phyloP scores from a whole-genome alignment of 2,113 vertebrate genomes.

The Trematocara stigmaticum region DNA sequence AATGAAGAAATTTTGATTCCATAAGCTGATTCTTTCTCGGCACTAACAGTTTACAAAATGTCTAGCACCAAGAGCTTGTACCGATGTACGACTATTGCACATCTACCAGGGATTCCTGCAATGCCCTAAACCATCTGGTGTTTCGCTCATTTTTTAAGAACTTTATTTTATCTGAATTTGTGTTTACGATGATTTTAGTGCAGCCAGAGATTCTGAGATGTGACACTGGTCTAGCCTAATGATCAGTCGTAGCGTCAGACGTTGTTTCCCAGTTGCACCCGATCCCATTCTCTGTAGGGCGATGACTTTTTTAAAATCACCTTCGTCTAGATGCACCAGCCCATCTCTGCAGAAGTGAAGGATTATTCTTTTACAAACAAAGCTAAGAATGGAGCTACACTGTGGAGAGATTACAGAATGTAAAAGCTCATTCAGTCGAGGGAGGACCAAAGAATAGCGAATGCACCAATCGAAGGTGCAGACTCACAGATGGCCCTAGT shows the following conservation, averaged over 20 bases:
- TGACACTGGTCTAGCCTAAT: neutral
- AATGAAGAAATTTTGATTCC: neutral
- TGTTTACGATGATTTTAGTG: neutral
- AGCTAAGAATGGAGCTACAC: neutral
- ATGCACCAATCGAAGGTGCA: neutral
- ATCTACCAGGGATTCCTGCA: neutral
- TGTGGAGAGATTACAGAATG: neutral
- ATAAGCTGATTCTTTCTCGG: neutral
- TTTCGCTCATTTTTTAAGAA: neutral
- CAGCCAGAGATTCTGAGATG: neutral
- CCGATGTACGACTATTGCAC: neutral
- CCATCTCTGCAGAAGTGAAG: neutral
- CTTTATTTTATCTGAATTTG: neutral
- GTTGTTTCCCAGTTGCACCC: neutral
- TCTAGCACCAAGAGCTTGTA: neutral
- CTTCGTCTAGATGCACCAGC: neutral
- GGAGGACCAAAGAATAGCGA: neutral
- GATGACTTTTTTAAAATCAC: neutral
- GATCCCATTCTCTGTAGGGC: neutral
- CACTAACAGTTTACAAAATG: neutral
- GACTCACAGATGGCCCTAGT: neutral
- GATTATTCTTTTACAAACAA: neutral
- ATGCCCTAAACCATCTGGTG: neutral
- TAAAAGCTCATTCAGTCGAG: neutral
- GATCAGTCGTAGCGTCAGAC: accelerated